phyloP scores from a whole-genome alignment of 2,888 invertebrate genomes.

The Watsonalla binaria region DNA sequence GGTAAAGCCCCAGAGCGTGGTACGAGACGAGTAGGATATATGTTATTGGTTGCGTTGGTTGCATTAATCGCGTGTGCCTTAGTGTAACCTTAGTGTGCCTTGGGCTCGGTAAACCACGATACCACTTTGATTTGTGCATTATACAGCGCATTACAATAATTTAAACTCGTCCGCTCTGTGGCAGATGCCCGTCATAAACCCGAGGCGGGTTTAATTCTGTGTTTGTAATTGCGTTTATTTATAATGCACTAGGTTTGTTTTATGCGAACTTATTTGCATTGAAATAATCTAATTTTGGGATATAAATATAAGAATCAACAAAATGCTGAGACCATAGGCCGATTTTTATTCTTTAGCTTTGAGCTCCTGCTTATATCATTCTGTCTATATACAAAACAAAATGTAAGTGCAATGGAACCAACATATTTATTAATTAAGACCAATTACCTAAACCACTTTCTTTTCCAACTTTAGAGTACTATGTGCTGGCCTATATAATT shows the following conservation, averaged over 20 bases:
- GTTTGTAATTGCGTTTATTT: constrained; percentile 38
- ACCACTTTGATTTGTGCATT: constrained; percentile 38
- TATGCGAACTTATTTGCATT: not conserved
- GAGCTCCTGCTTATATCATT: too few relatives aligned
- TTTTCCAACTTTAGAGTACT: too few relatives aligned
- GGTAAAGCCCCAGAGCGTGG: not conserved
- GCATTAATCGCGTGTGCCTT: constrained; percentile 64
- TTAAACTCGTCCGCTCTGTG: constrained; percentile 37
- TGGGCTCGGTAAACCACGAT: constrained; percentile 5
- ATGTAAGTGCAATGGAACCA: too few relatives aligned
- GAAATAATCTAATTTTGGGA: too few relatives aligned
- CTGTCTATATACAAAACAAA: too few relatives aligned
- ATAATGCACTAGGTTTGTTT: not conserved
- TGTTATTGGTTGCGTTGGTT: constrained; percentile 31
- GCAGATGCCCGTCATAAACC: constrained; percentile 39
- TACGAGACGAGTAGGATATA: not conserved
- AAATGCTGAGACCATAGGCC: too few relatives aligned
- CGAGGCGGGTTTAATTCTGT: constrained; percentile 25
- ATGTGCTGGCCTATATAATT: too few relatives aligned
- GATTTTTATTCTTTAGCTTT: too few relatives aligned
- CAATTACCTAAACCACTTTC: too few relatives aligned
- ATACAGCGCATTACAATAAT: constrained; percentile 39
- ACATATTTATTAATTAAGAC: too few relatives aligned
- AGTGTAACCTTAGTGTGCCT: constrained; percentile 51
- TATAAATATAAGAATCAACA: too few relatives aligned